Base-by-base conservation (phyloP, 2,797 vertebrate genomes). In the Argya squamiceps region DNA sequence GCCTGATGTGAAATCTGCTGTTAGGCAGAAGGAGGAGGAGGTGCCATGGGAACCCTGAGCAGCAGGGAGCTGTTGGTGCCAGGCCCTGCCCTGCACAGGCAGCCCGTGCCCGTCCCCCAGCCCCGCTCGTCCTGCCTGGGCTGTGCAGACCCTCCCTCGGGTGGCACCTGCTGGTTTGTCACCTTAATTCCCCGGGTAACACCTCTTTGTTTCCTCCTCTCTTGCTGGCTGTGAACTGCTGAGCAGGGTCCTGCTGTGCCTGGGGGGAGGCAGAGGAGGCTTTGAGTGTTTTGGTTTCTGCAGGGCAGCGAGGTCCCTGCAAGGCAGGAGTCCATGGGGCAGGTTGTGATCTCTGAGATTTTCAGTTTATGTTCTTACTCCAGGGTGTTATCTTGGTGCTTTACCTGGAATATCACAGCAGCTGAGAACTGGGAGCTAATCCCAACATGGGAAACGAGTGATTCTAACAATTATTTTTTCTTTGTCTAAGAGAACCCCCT, bases 71-170 rank as follows among this genome's bases (percentile, higher is more conserved):
- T 30, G 24, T 5, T 60, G 44, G 21, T 32, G n/a, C 11, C 13
- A 18, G 50, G 44, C 69, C 16, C 30, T 85, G 67, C n/a, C 37
- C n/a, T 53, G 77, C 8, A 1, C 36, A 11, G 9, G 20, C 41
- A 84, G 60, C 27, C 47, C 0, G 1, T 55, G 46, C 23, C 43
- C 0, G 0, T 26, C 24, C 62, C 62, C 8, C 68, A 43, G 70
- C 36, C n/a, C 43, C 0, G 0, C 46, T 67, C 3, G 1, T 60
- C 74, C 49, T 6, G 36, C 12, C 19, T 0, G 0, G 53, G 20
- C 77, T 80, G 37, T 86, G 15, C 30, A 37, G 55, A 13, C 16
- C 26, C 69, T 69, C 34, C 43, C 36, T 23, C 6, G 4, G 1
- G 9, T 1, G 3, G 24, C 39, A 59, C 37, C 56, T 1, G 0